phyloP scores from a whole-genome alignment of 2,113 vertebrate genomes.

The Puma concolor region DNA sequence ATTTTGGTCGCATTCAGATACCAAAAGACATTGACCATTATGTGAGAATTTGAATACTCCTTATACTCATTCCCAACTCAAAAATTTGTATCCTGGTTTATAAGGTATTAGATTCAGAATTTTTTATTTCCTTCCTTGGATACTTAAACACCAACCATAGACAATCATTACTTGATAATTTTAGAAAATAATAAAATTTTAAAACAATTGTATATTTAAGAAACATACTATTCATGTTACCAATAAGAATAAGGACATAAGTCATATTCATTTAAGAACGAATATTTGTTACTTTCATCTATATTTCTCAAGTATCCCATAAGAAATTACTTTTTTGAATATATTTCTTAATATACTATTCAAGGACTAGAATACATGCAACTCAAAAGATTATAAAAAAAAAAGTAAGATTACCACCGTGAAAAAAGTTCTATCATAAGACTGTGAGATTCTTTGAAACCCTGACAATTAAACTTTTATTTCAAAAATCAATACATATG shows the following conservation, averaged over 20 bases:
- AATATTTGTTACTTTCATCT: neutral
- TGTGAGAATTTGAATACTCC: neutral
- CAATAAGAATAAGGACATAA: conserved; percentile 12
- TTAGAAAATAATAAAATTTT: conserved; percentile 21
- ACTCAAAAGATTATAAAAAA: neutral
- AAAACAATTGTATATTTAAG: conserved; percentile 46
- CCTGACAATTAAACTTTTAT: conserved; percentile 45
- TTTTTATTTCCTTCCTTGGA: conserved; percentile 29
- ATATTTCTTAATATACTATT: neutral
- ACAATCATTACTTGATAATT: neutral
- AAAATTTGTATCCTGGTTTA: neutral
- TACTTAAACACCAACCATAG: neutral
- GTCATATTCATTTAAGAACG: conserved; percentile 38
- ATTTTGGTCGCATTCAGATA: conserved; percentile 2
- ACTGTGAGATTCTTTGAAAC: neutral
- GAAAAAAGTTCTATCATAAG: neutral
- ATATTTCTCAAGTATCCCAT: neutral
- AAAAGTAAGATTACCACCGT: neutral
- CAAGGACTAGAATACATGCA: neutral
- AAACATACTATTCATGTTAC: conserved; percentile 26
- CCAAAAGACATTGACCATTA: neutral
- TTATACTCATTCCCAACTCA: neutral
- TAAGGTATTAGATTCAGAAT: neutral
- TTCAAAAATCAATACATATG: neutral
- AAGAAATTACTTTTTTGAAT: neutral